Evolutionary conservation across 2,113 vertebrate genomes (phyloP).

Genomic region (Willisornis vidua): DNA sequence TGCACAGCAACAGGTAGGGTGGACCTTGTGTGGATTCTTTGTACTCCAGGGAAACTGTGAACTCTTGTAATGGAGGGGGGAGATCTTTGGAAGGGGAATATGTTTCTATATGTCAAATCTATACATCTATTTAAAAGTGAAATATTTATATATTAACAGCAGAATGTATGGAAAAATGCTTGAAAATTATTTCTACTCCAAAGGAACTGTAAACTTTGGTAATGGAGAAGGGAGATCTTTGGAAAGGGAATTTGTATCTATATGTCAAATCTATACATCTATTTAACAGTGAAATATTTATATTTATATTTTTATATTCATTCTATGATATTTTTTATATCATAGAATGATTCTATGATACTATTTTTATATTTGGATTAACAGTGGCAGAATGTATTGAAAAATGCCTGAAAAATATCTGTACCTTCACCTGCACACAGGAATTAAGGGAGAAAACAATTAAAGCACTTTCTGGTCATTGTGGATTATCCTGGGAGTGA

Average conservation of each 20-base stretch:
- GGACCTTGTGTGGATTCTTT: neutral
- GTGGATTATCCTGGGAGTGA: neutral
- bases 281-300: too few species aligned
- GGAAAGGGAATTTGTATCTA: too few species aligned
- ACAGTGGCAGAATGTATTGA: neutral
- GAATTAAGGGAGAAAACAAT: neutral
- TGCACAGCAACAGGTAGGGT: slow-evolving; percentile 46
- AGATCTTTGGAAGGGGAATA: neutral
- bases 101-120: neutral
- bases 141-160: neutral
- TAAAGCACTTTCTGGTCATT: neutral
- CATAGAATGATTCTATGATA: too few species aligned
- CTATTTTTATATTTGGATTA: neutral
- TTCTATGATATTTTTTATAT: too few species aligned
- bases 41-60: neutral
- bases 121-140: neutral
- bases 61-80: neutral
- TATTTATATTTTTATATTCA: too few species aligned
- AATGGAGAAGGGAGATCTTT: too few species aligned
- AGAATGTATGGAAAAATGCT: neutral
- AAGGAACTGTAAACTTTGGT: too few species aligned
- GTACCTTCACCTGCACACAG: rapidly evolving
- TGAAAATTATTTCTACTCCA: too few species aligned
- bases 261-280: too few species aligned
- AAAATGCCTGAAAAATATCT: neutral